Evolutionary conservation across 2,888 invertebrate genomes (phyloP).

Genomic region (Sceliomorpha sp.): DNA sequence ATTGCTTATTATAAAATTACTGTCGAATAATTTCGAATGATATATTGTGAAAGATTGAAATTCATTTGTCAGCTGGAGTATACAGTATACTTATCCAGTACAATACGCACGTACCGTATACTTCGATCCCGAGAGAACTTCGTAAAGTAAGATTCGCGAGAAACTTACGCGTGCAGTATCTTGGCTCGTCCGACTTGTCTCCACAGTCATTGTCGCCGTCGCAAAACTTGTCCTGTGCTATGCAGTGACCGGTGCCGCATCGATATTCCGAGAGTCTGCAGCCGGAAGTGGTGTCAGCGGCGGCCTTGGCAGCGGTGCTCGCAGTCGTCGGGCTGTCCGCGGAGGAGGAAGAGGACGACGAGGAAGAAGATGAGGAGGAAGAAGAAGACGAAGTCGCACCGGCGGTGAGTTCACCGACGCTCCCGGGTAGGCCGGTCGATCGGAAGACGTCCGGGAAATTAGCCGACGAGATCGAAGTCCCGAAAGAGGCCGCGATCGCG

Average conservation of each 20-base stretch:
- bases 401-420: conserved; percentile 58
- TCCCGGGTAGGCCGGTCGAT: conserved; percentile 63
- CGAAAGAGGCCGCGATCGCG: conserved; percentile 76
- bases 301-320: conserved; percentile 18
- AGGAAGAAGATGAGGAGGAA: too few relatives aligned
- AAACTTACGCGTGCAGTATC: conserved; percentile 88
- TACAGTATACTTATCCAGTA: too few relatives aligned
- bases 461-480: conserved; percentile 64
- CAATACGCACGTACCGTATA: too few relatives aligned
- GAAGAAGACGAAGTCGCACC: conserved; percentile 56
- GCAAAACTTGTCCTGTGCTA: conserved; percentile 88
- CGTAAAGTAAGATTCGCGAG: too few relatives aligned
- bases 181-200: conserved; percentile 89
- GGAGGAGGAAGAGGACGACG: conserved; percentile 23
- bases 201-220: conserved; percentile 89
- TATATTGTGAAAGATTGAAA: too few relatives aligned
- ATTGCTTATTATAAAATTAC: too few relatives aligned
- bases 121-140: too few relatives aligned
- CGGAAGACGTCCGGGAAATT: conserved; percentile 43
- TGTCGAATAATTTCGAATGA: too few relatives aligned
- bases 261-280: conserved; percentile 81
- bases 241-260: conserved; percentile 82
- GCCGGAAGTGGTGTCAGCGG: conserved; percentile 40
- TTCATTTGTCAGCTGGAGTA: too few relatives aligned
- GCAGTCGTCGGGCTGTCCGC: conserved; percentile 17